A percentile compares a stretch with the other conserved stretches of the same genome.
phyloP scores from a whole-genome alignment of 1,140 invertebrate species.

The Arctopsyche grandis region DNA sequence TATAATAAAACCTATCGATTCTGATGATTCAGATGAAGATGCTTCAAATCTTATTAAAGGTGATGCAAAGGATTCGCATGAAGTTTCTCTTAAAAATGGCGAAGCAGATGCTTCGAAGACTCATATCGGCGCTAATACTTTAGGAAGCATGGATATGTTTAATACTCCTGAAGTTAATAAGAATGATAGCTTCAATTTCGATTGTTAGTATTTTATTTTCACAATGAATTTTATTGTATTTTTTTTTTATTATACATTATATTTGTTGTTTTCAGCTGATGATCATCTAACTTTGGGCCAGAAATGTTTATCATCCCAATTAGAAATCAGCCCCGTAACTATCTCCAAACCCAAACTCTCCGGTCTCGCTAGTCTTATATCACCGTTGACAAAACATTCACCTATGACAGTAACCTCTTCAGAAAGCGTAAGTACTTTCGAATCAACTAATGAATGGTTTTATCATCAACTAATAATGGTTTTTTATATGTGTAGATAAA shows the following conservation, averaged over 20 bases:
- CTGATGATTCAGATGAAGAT: constrained; percentile 50
- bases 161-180: constrained; percentile 44
- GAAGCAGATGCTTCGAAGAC: background rate
- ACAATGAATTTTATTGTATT: background rate
- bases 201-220: constrained; percentile 44
- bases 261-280: constrained; percentile 44
- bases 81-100: background rate
- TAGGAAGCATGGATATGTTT: constrained; percentile 37
- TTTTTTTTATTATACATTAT: constrained; percentile 10
- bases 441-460: too few relatives aligned
- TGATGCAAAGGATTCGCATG: background rate
- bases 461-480: too few relatives aligned
- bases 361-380: constrained; percentile 41
- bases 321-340: background rate
- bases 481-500: too few relatives aligned
- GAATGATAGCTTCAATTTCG: constrained; percentile 38
- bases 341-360: background rate
- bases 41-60: background rate
- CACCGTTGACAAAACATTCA: constrained; percentile 39
- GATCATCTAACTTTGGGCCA: constrained; percentile 48
- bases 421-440: too few relatives aligned
- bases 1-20: constrained; percentile 55
- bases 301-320: constrained; percentile 13
- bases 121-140: background rate
- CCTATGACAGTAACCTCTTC: background rate